Base-by-base conservation (phyloP, 2,797 vertebrate species). In the Xenopus petersii region DNA sequence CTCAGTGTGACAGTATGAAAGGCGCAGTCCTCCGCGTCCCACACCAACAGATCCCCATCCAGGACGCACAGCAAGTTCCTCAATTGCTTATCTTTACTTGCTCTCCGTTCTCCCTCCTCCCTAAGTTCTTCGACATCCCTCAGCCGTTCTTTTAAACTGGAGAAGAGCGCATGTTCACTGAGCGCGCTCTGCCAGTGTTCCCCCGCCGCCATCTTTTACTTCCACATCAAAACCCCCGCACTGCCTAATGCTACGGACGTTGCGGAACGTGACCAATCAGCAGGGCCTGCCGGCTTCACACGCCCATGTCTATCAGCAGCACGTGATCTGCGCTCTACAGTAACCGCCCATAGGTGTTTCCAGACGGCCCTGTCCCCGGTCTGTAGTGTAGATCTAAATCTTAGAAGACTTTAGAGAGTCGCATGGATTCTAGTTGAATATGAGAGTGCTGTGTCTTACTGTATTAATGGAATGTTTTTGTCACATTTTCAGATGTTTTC, bases 41-140 rank as follows among this genome's bases (percentile, higher is more conserved):
- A 98, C 10, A 96, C 81, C 59, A 98, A 93, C 15, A 98, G 83
- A 69, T 98, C 96, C 0, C 89, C 90, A 0, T 93, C 91, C 16
- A 96, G 66, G 63, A 94, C 95, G 71, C 96, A 94, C 0, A 91
- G 83, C 0, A 96, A 90, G 77, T 93, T 93, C 74, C 93, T 94
- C 0, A 89, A 89, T 11, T 87, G 72, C 4, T 59, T 47, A 17
- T 17, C 17, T 12, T 67, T 63, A 1, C 36, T 10, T 12, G n/a
- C 16, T 3, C 5, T 67, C 80, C n/a, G 81, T 82, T 42, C 81
- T 73, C 0, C 60, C 26, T 17, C 61, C 81, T 56, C 8, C 89
- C n/a, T 46, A 6, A 11, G 10, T 48, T 55, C 0, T 81, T 56
- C 7, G 89, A 15, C 82, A 21, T 75, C 64, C 33, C 85, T 72